Evolutionary conservation across 2,113 vertebrate species (phyloP).

Genomic region (Lichenostomus cassidix): DNA sequence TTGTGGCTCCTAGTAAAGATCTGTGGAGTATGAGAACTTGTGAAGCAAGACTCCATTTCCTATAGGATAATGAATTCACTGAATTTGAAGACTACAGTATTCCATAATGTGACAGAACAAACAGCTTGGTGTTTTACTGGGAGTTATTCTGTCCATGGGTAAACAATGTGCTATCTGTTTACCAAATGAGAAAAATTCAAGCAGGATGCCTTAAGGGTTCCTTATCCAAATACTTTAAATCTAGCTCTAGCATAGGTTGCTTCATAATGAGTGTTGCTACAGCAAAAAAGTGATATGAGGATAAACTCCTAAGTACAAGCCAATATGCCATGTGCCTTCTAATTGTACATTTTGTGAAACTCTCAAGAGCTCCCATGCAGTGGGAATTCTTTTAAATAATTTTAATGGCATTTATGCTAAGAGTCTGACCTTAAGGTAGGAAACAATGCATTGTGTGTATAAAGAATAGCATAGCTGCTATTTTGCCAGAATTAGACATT

Average conservation of each 20-base stretch:
- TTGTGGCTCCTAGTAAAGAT: not conserved
- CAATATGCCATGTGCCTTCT: not conserved
- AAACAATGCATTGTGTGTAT: not conserved
- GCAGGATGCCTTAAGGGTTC: not conserved
- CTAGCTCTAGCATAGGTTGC: not conserved
- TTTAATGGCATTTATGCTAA: not conserved
- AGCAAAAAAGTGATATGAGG: not conserved
- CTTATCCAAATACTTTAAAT: not conserved
- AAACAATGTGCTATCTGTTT: not conserved
- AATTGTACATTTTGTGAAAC: not conserved
- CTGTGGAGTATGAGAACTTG: not conserved
- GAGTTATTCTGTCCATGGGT: not conserved
- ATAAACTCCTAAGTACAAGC: not conserved
- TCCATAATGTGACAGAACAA: not conserved
- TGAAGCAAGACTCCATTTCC: not conserved
- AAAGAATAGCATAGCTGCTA: slow-evolving; percentile 1
- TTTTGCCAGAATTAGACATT: not conserved
- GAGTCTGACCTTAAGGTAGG: not conserved
- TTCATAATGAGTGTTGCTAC: not conserved
- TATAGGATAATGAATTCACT: not conserved
- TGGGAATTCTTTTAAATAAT: not conserved
- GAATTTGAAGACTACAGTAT: not conserved
- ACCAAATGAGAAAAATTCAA: not conserved
- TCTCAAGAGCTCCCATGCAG: not conserved
- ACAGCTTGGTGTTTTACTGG: not conserved